Evolutionary conservation across 2,113 vertebrate genomes (phyloP).

Genomic region (Bagarius yarrelli): DNA sequence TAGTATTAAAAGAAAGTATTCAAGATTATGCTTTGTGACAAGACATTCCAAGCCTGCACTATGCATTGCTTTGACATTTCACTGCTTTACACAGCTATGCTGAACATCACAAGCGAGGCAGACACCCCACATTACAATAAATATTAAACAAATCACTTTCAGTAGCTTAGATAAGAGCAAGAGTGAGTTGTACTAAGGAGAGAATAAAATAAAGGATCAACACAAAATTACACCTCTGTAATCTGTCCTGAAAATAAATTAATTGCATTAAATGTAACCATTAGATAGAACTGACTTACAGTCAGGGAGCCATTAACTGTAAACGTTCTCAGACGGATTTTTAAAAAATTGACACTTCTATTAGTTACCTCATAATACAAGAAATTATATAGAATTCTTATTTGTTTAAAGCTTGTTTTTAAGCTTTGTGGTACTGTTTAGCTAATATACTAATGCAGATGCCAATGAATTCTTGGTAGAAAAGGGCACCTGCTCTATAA

Average conservation of each 20-base stretch:
- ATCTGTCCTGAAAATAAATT: neutral
- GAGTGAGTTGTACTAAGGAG: neutral
- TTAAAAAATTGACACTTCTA: too few species aligned
- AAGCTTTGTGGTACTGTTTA: neutral
- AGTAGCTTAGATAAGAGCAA: slow-evolving; percentile 58
- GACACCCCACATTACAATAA: slow-evolving; percentile 52
- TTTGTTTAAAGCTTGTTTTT: neutral
- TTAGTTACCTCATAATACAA: too few species aligned
- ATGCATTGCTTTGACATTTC: slow-evolving; percentile 29
- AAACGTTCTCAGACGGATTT: too few species aligned
- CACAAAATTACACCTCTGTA: neutral
- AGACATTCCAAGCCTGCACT: slow-evolving; percentile 6
- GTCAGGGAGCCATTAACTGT: neutral
- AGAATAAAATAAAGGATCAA: too few species aligned
- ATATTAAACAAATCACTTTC: slow-evolving; percentile 57
- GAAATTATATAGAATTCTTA: neutral
- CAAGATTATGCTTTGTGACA: neutral
- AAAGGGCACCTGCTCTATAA: too few species aligned
- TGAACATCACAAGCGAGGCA: slow-evolving; percentile 29
- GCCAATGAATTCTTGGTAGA: too few species aligned
- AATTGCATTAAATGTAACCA: neutral
- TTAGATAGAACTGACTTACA: neutral
- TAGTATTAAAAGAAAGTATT: neutral
- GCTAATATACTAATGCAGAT: neutral
- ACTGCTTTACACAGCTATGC: slow-evolving; percentile 50